Conservation (phyloP, 92 coral and sea anemone genomes). For the Meandrina meandrites region DNA sequence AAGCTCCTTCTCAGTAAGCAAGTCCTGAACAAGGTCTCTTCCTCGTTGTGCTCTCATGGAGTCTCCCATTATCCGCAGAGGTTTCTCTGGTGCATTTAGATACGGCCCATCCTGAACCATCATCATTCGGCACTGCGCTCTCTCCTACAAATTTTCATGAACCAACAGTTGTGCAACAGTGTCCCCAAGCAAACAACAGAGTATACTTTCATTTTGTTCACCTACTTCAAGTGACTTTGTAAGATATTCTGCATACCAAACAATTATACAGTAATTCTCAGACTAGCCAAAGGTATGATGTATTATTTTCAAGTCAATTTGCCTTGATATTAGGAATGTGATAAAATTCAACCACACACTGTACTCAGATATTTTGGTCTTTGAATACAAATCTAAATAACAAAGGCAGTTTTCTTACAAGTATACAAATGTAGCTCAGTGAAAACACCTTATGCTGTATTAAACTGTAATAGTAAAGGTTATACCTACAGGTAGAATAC, state of each 20-base stretch:
- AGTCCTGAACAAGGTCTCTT: constrained; percentile 92
- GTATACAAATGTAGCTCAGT: background rate
- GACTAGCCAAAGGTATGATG: no score
- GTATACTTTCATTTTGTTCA: background rate
- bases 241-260: background rate
- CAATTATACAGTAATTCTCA: no score
- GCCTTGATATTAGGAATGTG: background rate
- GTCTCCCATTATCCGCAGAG: constrained; percentile 96
- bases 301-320: background rate
- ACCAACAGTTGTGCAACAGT: background rate
- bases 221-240: no score
- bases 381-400: background rate
- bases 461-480: background rate
- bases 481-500: background rate
- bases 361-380: background rate
- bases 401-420: background rate
- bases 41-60: constrained; percentile 94
- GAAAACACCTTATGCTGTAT: background rate
- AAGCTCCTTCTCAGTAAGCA: constrained; percentile 94
- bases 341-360: background rate
- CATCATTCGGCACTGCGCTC: constrained; percentile 99
- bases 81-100: constrained; percentile 93
- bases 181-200: background rate
- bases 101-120: constrained; percentile 99
- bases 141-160: constrained; percentile 61